Conservation (phyloP, 1,140 invertebrate species). For the Chrysopa pallens region DNA sequence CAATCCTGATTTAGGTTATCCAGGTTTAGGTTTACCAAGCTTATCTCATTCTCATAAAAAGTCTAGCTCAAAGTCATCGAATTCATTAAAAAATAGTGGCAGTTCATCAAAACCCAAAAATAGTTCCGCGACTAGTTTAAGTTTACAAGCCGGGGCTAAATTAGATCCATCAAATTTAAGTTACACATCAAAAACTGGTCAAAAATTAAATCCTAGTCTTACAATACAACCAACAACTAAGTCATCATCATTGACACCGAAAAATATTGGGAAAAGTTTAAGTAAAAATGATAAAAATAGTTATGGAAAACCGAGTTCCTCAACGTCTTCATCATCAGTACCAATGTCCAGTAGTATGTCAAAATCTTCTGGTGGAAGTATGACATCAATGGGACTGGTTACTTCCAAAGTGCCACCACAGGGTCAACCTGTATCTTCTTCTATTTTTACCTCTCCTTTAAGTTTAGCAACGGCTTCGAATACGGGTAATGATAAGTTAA, state of each 20-base stretch:
- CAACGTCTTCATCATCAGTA: background rate
- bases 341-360: background rate
- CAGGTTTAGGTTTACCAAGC: conserved; percentile 22
- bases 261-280: background rate
- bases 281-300: background rate
- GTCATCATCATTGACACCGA: background rate
- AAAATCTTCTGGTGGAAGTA: background rate
- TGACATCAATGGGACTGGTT: background rate
- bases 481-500: conserved; percentile 10
- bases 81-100: background rate
- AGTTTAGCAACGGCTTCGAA: conserved; percentile 17
- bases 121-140: conserved; percentile 5
- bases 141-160: conserved; percentile 2
- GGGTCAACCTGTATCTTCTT: background rate
- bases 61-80: conserved; percentile 4
- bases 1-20: conserved; percentile 26
- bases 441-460: conserved; percentile 19
- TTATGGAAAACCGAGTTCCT: background rate
- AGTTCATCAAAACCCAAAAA: background rate
- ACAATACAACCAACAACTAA: background rate
- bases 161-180: conserved; percentile 1
- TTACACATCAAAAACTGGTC: background rate
- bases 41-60: conserved; percentile 14
- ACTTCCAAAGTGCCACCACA: background rate
- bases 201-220: background rate